These are phyloP conservation scores for Disparrhopalites patrizii DNA, from an alignment of 2,888 invertebrate genomes.

Conservation along the genomic window DNA sequence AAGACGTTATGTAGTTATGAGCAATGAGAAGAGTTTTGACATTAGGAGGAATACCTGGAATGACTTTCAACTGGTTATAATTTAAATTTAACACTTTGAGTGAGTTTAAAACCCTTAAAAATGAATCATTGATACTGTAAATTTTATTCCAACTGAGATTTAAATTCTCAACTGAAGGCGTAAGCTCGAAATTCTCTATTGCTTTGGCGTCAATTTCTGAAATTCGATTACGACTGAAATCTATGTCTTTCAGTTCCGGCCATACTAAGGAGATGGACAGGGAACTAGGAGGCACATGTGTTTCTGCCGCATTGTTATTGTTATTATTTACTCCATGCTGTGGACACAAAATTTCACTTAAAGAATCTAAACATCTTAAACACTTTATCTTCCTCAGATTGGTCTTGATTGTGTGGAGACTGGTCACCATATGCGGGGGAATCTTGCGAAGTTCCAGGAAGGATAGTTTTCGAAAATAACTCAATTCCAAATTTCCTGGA, in stretches of 20 bases:
- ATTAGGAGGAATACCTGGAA: slow-evolving; percentile 47
- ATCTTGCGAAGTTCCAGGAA: slow-evolving; percentile 44
- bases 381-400: slow-evolving; percentile 43
- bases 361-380: slow-evolving; percentile 38
- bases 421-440: slow-evolving; percentile 35
- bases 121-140: slow-evolving; percentile 36
- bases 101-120: slow-evolving; percentile 36
- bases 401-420: slow-evolving; percentile 35
- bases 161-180: slow-evolving; percentile 41
- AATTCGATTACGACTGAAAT: slow-evolving; percentile 43
- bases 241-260: slow-evolving; percentile 45
- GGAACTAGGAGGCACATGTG: background rate
- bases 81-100: slow-evolving; percentile 44
- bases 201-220: slow-evolving; percentile 27
- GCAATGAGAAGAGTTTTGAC: slow-evolving; percentile 43
- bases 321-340: slow-evolving; percentile 15
- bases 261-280: slow-evolving; percentile 37
- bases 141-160: slow-evolving; percentile 46
- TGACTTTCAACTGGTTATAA: slow-evolving; percentile 44
- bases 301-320: slow-evolving; percentile 9
- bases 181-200: slow-evolving; percentile 36
- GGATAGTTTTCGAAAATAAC: slow-evolving; percentile 38
- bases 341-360: slow-evolving; percentile 34
- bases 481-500: slow-evolving; percentile 37
- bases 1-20: slow-evolving; percentile 44